Base-by-base conservation (phyloP, 2,888 invertebrate genomes). In the Epinotia brunnichana region DNA sequence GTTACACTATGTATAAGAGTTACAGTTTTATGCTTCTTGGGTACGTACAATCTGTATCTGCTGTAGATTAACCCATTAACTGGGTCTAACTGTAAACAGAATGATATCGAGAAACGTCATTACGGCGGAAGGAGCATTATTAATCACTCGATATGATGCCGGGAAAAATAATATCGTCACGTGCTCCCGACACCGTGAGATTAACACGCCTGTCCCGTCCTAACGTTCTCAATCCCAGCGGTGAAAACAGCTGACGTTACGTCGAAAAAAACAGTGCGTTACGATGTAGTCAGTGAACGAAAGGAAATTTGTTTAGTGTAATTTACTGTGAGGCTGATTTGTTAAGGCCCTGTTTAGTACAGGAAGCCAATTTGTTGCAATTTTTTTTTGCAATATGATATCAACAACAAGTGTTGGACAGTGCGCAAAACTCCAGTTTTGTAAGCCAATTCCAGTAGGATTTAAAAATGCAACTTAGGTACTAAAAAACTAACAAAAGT, bases 91-190 rank as follows among this genome's bases (percentile, higher is more conserved):
- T 69, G 72, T 54, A 44, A 70, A 61, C 63, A 60, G 73, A 78
- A 80, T 78, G 83, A 86, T 86, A 88, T 85, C 82, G 85, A 83
- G 77, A 83, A 81, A 80, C 85, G 88, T 85, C 87, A 87, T 88
- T 88, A 87, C 80, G 83, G 83, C 80, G 85, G 81, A 88, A 85
- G 85, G 85, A 90, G 86, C 84, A 89, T 89, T 92, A 92, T 92
- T 92, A 92, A 92, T 92, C 91, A 90, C 85, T 84, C 80, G 83
- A 90, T 90, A 88, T 87, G 88, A 89, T 88, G 85, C 86, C 79
- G 85, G 81, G 89, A 87, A 90, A 90, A 92, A 91, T 91, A 91
- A 90, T 90, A 90, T 87, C 91, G 90, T 91, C 92, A 91, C 88
- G 89, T 92, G 92, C 82, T 89, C 85, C 80, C 85, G 92, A 91